phyloP scores from a whole-genome alignment of 2,888 invertebrate species.

The Ophonus ardosiacus region DNA sequence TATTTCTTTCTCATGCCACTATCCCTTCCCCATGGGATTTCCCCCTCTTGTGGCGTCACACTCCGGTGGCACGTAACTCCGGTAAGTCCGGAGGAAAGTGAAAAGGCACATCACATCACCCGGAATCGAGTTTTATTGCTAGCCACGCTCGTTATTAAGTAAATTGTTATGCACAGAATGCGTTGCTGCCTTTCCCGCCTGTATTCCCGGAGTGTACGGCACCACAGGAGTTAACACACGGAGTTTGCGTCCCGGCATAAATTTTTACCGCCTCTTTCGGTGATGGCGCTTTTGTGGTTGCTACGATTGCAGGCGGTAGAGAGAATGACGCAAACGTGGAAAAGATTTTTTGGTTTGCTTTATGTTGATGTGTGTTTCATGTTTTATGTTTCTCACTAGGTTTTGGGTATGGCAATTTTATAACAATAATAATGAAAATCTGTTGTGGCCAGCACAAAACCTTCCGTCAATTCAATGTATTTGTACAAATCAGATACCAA shows the following conservation, averaged over 20 bases:
- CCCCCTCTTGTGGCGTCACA: background rate
- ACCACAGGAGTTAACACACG: background rate
- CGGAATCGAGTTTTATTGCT: conserved; percentile 20
- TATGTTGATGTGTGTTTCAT: background rate
- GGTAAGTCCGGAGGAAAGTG: conserved; percentile 8
- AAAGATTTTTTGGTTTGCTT: background rate
- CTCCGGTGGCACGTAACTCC: background rate
- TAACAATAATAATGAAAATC: no score
- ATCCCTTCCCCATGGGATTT: background rate
- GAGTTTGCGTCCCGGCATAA: conserved; percentile 9
- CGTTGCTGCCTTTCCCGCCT: background rate
- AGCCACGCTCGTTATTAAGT: conserved; percentile 28
- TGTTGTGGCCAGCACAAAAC: no score
- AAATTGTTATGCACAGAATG: conserved; percentile 34
- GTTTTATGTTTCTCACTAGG: no score
- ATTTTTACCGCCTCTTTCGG: conserved; percentile 15
- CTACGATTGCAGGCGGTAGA: background rate
- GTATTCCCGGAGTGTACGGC: background rate
- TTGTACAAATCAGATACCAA: no score
- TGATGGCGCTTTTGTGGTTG: background rate
- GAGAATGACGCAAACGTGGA: background rate
- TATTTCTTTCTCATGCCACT: background rate
- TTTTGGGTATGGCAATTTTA: no score
- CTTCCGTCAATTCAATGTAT: no score
- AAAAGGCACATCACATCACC: conserved; percentile 22